Conservation (phyloP, 2,888 invertebrate species). For the Dynastes hyllus region DNA sequence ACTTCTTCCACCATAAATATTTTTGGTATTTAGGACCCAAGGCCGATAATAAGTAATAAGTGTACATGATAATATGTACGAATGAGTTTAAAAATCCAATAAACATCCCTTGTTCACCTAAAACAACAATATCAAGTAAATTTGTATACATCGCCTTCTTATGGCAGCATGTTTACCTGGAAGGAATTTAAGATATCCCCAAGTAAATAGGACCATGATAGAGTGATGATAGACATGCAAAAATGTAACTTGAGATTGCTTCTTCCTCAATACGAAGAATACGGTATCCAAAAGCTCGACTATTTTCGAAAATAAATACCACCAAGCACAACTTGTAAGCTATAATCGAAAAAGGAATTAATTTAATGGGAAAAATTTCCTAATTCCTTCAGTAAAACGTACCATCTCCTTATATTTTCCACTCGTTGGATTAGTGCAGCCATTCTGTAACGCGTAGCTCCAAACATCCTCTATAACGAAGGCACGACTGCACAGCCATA, state of each 20-base stretch:
- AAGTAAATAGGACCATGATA: constrained; percentile 85
- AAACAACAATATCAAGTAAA: constrained; percentile 62
- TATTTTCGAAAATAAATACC: constrained; percentile 87
- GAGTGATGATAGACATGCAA: constrained; percentile 93
- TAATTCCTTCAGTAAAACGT: constrained; percentile 40
- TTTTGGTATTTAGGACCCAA: constrained; percentile 91
- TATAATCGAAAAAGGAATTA: constrained; percentile 61
- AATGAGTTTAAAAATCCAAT: constrained; percentile 91
- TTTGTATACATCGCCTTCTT: no score
- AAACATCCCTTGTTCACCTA: constrained; percentile 91
- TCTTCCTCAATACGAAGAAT: constrained; percentile 93
- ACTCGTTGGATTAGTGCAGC: constrained; percentile 51
- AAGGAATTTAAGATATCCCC: constrained; percentile 86
- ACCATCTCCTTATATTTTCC: constrained; percentile 53
- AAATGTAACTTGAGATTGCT: constrained; percentile 90
- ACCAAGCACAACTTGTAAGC: constrained; percentile 82
- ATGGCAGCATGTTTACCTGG: constrained; percentile 74
- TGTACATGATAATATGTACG: constrained; percentile 94
- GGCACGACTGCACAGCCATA: constrained; percentile 74
- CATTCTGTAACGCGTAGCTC: constrained; percentile 17
- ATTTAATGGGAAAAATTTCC: not conserved
- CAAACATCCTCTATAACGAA: constrained; percentile 36
- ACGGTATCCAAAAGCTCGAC: constrained; percentile 86
- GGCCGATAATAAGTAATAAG: constrained; percentile 91
- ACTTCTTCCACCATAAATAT: constrained; percentile 96